Base-by-base conservation (phyloP, 2,888 invertebrate genomes). In the Bibio marci region DNA sequence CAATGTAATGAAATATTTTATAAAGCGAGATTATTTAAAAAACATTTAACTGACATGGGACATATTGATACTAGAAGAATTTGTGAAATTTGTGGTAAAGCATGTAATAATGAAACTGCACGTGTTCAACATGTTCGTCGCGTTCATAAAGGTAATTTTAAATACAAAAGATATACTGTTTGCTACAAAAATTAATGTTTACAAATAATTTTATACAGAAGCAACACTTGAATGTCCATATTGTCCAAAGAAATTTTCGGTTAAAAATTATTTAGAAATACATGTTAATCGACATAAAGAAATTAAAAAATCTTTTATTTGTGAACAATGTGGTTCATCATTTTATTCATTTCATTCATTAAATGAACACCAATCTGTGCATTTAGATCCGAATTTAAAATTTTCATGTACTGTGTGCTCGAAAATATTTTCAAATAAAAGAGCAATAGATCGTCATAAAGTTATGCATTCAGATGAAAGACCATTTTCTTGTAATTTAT, bases 391-490 rank as follows among this genome's bases (percentile, higher is more conserved):
- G 45, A 56, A 55, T 10, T 58, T 57, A 4, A 59, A 59, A 45
- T 57, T 58, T 47, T 58, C 58, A 44, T 62, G 62, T 41, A 55
- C 58, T 27, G 46, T 60, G 30, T 62, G 62, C 39, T 58, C 59
- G 37, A 61, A 61, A 43, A 51, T 58, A 19, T 62, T 62, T 36
- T 56, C 56, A 17, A 57, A 59, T 4, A 58, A 53, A 18, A 59
- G 59, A 42, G 59, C 60, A 4, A 43, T 60, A 40, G 58, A 60
- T 43, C 52, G 59, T 5, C 62, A 62, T 45, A 49, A 59, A 45
- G 58, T 58, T n/a, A 58, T 60, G 1, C 62, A 62, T 45, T 61
- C 62, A 7, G 62, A 62, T 45, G 60, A 62, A 43, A 49, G 62
- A 18, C 61, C 62, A 33, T 60, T 60, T 38, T 55, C 57, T 41